Evolutionary conservation across 2,888 invertebrate species (phyloP).

Genomic region (Agrotis puta): DNA sequence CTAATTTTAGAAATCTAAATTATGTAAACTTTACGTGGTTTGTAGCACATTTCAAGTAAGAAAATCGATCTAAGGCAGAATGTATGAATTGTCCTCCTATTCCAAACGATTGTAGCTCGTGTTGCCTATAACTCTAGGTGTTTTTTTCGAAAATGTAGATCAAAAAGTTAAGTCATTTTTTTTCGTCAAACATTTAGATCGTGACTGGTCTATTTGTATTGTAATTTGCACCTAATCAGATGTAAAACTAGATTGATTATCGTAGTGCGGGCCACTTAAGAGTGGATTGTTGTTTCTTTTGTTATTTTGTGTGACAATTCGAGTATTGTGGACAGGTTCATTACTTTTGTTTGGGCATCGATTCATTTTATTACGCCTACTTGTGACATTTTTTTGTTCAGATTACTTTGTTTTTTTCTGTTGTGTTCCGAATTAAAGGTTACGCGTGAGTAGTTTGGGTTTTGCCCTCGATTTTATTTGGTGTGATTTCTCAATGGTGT

Average conservation of each 20-base stretch:
- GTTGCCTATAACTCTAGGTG: slow-evolving; percentile 39
- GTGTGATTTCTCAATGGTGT: slow-evolving; percentile 28
- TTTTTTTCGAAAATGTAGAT: slow-evolving; percentile 47
- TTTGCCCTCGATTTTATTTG: slow-evolving; percentile 34
- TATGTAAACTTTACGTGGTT: slow-evolving; percentile 59
- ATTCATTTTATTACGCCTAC: slow-evolving; percentile 71
- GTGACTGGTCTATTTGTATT: slow-evolving; percentile 89
- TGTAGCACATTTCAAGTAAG: slow-evolving; percentile 71
- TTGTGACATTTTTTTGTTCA: slow-evolving; percentile 56
- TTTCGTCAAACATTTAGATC: slow-evolving; percentile 68
- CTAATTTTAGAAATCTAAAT: slow-evolving; percentile 70
- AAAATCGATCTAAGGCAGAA: slow-evolving; percentile 48
- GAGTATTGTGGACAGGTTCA: slow-evolving; percentile 73
- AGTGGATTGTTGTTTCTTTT: slow-evolving; percentile 79
- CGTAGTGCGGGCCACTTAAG: slow-evolving; percentile 76
- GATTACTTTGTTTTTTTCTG: slow-evolving; percentile 35
- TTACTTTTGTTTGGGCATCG: slow-evolving; percentile 65
- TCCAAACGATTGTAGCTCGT: slow-evolving; percentile 42
- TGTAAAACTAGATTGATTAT: slow-evolving; percentile 90
- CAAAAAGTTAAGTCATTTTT: slow-evolving; percentile 61
- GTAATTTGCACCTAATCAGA: slow-evolving; percentile 90
- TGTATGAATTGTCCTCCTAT: slow-evolving; percentile 41
- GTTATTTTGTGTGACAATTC: slow-evolving; percentile 81
- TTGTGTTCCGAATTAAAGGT: slow-evolving; percentile 46
- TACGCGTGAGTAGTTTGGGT: slow-evolving; percentile 48